Base-by-base conservation (phyloP, 2,113 vertebrate species). In the Scomber japonicus region DNA sequence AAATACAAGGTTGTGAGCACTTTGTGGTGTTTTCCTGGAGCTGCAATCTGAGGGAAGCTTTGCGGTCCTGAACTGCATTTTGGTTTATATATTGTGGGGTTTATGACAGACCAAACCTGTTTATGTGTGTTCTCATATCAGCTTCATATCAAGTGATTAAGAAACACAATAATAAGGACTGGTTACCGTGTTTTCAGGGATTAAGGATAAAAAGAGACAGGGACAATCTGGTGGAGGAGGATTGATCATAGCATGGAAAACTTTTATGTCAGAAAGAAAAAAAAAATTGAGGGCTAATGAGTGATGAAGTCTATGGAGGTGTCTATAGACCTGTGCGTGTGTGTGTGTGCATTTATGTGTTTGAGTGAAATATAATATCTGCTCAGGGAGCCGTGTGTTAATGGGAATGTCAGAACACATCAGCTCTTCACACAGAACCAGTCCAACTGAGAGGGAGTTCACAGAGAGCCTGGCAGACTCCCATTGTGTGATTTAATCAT, bases 401-500 rank as follows among this genome's bases (percentile, higher is more conserved):
- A 82, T 77, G 61, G 21, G 65, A 21, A 61, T 30, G 81, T 86
- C 83, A 68, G 71, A 76, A 70, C 55, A 46, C 61, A 79, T 87
- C 86, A 80, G 62, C 57, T 12, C 63, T 66, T 74, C 73, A 76
- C 74, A 63, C 78, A 71, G 53, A 76, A 30, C 12, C 0, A 15
- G 49, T 31, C 68, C 51, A 56, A 60, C 81, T 55, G 51, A 63
- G 69, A 74, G 63, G 21, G 15, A 44, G 66, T n/a, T 53, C 79
- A 66, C 45, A 61, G 56, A 81, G 64, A 50, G 53, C 19, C 56
- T 1, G 27, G 9, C 1, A 1, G 40, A 71, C 50, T 16, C 31
- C 1, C 10, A 12, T 0, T 48, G 50, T 65, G 49, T 31, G 56
- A 49, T 40, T 66, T 21, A 50, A 49, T 19, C 11, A 44, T 7